Base-by-base conservation (phyloP, 2,797 vertebrate genomes). In the Urocyon cinereoargenteus region DNA sequence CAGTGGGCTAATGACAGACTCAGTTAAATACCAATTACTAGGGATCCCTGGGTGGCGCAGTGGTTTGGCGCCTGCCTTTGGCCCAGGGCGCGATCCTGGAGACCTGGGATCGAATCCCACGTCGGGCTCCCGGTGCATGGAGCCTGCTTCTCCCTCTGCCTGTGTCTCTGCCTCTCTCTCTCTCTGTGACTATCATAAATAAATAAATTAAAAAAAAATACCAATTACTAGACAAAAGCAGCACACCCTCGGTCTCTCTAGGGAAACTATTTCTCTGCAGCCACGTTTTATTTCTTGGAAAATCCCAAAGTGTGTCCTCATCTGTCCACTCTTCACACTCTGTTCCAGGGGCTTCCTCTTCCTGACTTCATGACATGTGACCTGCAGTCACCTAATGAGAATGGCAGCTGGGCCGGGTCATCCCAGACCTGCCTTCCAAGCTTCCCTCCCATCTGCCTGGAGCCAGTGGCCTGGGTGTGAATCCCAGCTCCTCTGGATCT, bases 301-400 rank as follows among this genome's bases (percentile, higher is more conserved):
- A 83, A 84, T 86, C 87, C 91, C 59, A 24, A n/a, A 70, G 57
- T 11, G 8, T 84, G 61, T 51, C 83, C 75, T 95, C 77, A 34
- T 62, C 55, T 57, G 34, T 57, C 34, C 21, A 4, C 73, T 78
- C 92, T 53, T 26, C 66, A 36, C 11, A 51, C 36, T 22, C 53
- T 1, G 64, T 18, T 31, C 72, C n/a, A 0, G 66, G 12, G 34
- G 22, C 49, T 82, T 85, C 94, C 70, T 87, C 59, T n/a, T 79
- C 70, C 90, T 16, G 40, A 36, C 31, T n/a, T 36, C 16, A 1
- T 8, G 5, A 31, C 57, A 1, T 26, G 68, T 94, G 96, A 55
- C 89, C 78, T 62, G n/a, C 6, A 26, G 93, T 66, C 61, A 51
- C 82, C 70, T 59, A 45, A 62, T 19, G 31, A 59, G 36, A 24